phyloP scores from a whole-genome alignment of 2,797 vertebrate species.

The Selene dorsalis region DNA sequence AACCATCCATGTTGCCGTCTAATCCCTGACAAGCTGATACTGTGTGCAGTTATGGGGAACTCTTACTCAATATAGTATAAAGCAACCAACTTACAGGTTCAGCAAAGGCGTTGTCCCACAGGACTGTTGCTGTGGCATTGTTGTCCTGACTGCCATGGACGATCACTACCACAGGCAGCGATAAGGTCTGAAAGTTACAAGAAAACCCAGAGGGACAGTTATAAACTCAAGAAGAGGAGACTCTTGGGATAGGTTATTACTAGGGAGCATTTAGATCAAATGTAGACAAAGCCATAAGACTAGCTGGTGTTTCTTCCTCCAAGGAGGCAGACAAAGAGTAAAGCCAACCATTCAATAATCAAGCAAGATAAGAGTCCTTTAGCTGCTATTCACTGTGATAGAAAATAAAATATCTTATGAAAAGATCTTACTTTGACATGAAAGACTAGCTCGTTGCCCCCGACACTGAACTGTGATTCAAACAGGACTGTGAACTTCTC shows the following conservation, averaged over 20 bases:
- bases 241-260: background rate
- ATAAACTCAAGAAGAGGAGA: background rate
- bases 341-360: background rate
- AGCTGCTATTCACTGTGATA: background rate
- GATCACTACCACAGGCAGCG: conserved; percentile 95
- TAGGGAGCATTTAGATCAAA: background rate
- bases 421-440: conserved; percentile 90
- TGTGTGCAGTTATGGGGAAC: background rate
- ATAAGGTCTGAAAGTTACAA: conserved; percentile 86
- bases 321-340: background rate
- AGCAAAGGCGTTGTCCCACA: conserved; percentile 98
- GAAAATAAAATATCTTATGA: background rate
- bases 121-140: conserved; percentile 94
- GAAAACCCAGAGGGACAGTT: background rate
- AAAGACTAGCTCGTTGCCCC: conserved; percentile 96
- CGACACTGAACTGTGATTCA: conserved; percentile 96
- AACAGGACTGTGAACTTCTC: conserved; percentile 98
- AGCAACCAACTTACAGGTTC: conserved; percentile 88
- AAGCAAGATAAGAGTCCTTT: background rate
- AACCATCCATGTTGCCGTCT: background rate
- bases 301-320: background rate
- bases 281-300: background rate
- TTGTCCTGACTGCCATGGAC: conserved; percentile 98
- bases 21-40: background rate
- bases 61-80: background rate